Conservation (phyloP, 2,888 invertebrate species). For the Eupithecia subfuscata region DNA sequence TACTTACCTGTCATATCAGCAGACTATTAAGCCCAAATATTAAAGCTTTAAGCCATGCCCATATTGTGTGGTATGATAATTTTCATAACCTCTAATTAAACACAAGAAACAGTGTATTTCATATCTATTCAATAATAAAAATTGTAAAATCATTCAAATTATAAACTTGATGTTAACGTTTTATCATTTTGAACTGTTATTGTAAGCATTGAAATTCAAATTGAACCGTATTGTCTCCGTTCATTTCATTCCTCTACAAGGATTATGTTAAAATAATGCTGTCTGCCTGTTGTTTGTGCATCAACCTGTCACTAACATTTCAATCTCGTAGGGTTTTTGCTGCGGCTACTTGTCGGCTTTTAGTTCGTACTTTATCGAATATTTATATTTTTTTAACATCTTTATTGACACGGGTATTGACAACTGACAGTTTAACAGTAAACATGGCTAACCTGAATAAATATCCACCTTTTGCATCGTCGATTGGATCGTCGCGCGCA, state of each 20-base stretch:
- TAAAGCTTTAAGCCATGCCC: background rate
- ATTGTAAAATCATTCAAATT: slow-evolving; percentile 57
- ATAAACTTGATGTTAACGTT: slow-evolving; percentile 67
- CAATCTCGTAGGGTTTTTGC: slow-evolving; percentile 79
- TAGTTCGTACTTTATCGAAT: slow-evolving; percentile 71
- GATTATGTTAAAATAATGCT: slow-evolving; percentile 82
- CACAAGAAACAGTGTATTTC: background rate
- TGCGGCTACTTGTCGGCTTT: slow-evolving; percentile 67
- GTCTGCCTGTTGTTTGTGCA: slow-evolving; percentile 80
- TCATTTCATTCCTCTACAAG: slow-evolving; percentile 77
- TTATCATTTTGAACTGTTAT: slow-evolving; percentile 72
- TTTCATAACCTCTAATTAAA: background rate
- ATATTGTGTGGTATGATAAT: background rate
- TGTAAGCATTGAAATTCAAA: slow-evolving; percentile 77
- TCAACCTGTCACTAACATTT: slow-evolving; percentile 81
- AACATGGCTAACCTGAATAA: slow-evolving; percentile 43
- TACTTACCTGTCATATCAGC: background rate
- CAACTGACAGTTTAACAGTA: slow-evolving; percentile 69
- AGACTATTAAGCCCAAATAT: no score
- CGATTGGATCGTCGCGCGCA: slow-evolving; percentile 46
- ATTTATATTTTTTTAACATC: slow-evolving; percentile 81
- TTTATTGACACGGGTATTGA: slow-evolving; percentile 79
- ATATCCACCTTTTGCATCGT: slow-evolving; percentile 51
- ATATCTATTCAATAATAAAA: background rate
- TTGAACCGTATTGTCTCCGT: slow-evolving; percentile 75